Base-by-base conservation (phyloP, 2,113 vertebrate species). In the Paraplagusia blochii region DNA sequence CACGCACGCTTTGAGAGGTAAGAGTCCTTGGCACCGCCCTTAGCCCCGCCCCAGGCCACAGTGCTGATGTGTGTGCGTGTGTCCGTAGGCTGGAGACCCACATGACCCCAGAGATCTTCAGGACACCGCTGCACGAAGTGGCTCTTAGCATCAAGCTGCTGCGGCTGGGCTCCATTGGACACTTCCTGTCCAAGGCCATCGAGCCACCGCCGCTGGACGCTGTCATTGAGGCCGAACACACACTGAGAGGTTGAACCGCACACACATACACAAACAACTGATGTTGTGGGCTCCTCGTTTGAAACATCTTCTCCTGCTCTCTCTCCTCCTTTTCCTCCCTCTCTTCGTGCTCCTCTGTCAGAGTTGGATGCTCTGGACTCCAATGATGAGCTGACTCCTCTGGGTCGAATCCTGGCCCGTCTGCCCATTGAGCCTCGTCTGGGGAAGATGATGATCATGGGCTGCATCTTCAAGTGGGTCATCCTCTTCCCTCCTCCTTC, bases 381-480 rank as follows among this genome's bases (percentile, higher is more conserved):
- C 8, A 98, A 95, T 53, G 93, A 98, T 18, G 95, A 99, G 58
- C 79, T 99, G 74, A 99, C 96, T 22, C 95, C 95, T 64, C 88
- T 99, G 65, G 96, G 97, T 6, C 90, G 94, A 72, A 94, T 98
- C 66, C 89, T 98, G 48, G 96, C 96, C 55, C 93, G 90, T 22
- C 92, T 98, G 44, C 95, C 97, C 48, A 98, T 97, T 60, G 96
- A 98, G 45, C 95, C 95, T 71, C 95, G 94, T 0, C 88, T 98
- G 56, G 97, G 97, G 68, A 98, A 99, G 87, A 98, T 98, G 95
- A 98, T 97, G 95, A 97, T 98, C 81, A 97, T 98, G 93, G 95
- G 96, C 45, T 99, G 95, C 75, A 96, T 97, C 76, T 95, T 99
- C 84, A 88, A 94, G 95, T 98, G 38, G 11, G 38, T 40, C 38